A percentile compares a stretch with the other conserved stretches of the same genome.
phyloP scores from a whole-genome alignment of 2,888 invertebrate genomes.

The Atrina japonica region DNA sequence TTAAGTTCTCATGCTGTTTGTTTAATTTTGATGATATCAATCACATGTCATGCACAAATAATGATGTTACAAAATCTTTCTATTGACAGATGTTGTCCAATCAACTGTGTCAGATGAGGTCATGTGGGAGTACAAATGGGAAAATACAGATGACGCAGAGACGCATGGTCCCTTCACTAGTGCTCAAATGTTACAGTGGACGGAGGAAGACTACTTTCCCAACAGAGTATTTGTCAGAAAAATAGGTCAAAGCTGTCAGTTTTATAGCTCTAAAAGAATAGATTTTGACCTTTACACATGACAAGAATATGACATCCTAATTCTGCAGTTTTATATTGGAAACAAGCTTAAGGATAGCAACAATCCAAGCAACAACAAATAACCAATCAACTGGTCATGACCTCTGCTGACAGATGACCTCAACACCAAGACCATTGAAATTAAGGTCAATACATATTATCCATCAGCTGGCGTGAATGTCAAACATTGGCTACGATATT shows the following conservation, averaged over 20 bases:
- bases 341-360: too few species aligned
- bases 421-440: too few species aligned
- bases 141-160: conserved; percentile 87
- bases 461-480: too few species aligned
- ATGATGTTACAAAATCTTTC: background rate
- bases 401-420: too few species aligned
- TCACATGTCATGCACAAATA: too few species aligned
- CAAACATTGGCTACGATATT: too few species aligned
- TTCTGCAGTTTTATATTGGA: background rate
- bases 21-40: too few species aligned
- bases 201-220: conserved; percentile 90
- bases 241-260: conserved; percentile 86
- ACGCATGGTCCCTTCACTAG: conserved; percentile 92
- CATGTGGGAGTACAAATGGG: conserved; percentile 96
- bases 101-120: conserved; percentile 79
- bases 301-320: conserved; percentile 5
- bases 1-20: too few species aligned
- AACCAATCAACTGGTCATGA: too few species aligned
- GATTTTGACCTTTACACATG: conserved; percentile 93
- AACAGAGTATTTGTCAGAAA: conserved; percentile 91
- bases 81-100: background rate
- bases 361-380: too few species aligned
- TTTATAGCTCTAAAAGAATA: conserved; percentile 93
- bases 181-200: conserved; percentile 94
- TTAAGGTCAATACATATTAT: too few species aligned